Evolutionary conservation across 2,888 invertebrate genomes (phyloP), one percentile per base, ranked within the genome.

Genomic region (Trissonchulus sp.): DNA sequence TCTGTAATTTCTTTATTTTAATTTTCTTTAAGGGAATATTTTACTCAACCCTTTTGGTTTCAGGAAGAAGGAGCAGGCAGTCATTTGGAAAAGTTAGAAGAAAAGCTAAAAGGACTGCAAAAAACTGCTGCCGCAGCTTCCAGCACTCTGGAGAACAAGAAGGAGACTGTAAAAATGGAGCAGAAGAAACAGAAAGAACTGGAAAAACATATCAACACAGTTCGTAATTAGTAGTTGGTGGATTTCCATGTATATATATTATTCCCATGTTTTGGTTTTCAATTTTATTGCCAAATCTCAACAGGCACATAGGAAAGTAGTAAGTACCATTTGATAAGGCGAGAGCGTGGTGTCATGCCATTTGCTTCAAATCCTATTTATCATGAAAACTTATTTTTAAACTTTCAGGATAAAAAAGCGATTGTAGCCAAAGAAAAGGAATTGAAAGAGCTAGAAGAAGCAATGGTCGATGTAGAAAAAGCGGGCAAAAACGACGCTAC

Each of bases 111-210:
- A 75, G 88, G 85, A 3, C 87, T 88, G 35, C 91, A 92, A 83
- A 90, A 89, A 79, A 83, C 85, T 0, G 91, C 93, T 81, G 91
- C 91, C 0, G 88, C 89, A 75, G 86, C 89, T 0, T 86, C 88
- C 73, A 90, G 90, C 18, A 88, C 83, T 79, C 86, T 89, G 0
- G 90, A 90, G 81, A 88, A 90, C 2, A 88, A 89, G 23, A 89
- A 89, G 79, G 90, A 90, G 74, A 89, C 87, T 72, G 87, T 92
- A 18, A 89, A 89, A 77, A 77, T 89, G 63, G 91, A 92, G 82
- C 87, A 89, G 75, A 90, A 90, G 80, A 90, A 90, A 78, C 87
- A 89, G n/a, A 88, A 88, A 60, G 89, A 91, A 80, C 85, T 93
- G 60, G 87, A 89, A 78, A 90, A 89, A 78, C 90, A 89, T 80